Base-by-base conservation (phyloP, 2,888 invertebrate species). In the Venustoraphidia nigricollis region DNA sequence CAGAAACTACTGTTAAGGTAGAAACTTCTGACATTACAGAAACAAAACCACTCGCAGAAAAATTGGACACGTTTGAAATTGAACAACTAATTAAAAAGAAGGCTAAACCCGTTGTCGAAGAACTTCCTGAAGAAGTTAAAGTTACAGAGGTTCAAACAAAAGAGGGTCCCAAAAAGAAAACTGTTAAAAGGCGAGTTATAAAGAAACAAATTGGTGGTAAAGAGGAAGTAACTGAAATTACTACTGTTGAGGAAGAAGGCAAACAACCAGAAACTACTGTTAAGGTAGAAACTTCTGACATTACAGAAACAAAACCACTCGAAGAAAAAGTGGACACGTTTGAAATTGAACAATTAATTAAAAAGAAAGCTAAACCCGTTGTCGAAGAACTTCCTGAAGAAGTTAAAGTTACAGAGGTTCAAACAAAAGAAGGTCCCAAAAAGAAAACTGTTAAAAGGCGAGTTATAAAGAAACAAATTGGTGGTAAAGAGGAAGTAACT, bases 191-290 rank as follows among this genome's bases (percentile, higher is more conserved):
- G 47, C 54, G 59, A n/a, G 54, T 52, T 2, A 57, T 64, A 27
- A 59, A 59, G 46, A 62, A 61, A 49, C 59, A 57, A 36, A 52
- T 57, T 47, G 59, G 60, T 50, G 49, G 59, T 11, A 52, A 58
- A 53, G 47, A 64, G 36, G 55, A 58, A 57, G 59, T 65, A 9
- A 68, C 66, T 1, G 64, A 66, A 60, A 67, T 69, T 37, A 57
- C 60, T 41, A 69, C 67, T 13, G 59, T 67, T 38, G 65, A 64
- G 53, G 62, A 66, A 56, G 67, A 64, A 48, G 59, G 61, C 36
- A 62, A 62, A 55, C 52, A 56, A 50, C 64, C 62, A 34, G 60
- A 65, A 44, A 62, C 61, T 10, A 60, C 65, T 10, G 65, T 68
- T 2, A 58, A 58, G 8, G 58, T 58, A 8, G 56, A 62, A 34